Conservation (phyloP, 2,888 invertebrate genomes). For the Cantharis rustica region DNA sequence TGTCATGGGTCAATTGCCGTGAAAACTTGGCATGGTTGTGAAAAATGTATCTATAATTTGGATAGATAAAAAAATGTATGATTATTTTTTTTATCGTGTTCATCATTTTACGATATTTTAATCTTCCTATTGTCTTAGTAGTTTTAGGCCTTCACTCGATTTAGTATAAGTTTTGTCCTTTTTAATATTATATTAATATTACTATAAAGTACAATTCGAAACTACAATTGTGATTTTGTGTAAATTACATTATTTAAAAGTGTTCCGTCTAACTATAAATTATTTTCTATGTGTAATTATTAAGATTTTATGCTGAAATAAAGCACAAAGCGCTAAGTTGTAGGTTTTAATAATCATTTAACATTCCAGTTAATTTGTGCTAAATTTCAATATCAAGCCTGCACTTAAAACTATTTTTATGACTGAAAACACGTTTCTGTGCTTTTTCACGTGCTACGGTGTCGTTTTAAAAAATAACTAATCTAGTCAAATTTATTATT, state of each 20-base stretch:
- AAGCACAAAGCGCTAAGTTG: not conserved
- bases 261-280: not conserved
- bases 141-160: not conserved
- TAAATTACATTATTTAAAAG: no score
- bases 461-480: not conserved
- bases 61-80: not conserved
- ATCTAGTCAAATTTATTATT: not conserved
- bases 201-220: not conserved
- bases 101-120: not conserved
- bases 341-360: not conserved
- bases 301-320: not conserved
- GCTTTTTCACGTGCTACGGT: not conserved
- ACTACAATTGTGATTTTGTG: not conserved
- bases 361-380: not conserved
- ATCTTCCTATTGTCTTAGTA: not conserved
- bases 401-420: not conserved
- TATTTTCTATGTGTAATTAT: not conserved
- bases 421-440: not conserved
- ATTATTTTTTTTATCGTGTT: not conserved
- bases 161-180: not conserved
- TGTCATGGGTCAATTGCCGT: not conserved
- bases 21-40: not conserved
- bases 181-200: not conserved
- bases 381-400: not conserved
- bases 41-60: not conserved